Evolutionary conservation across 2,113 vertebrate genomes (phyloP).

Genomic region (Meleagris gallopavo): DNA sequence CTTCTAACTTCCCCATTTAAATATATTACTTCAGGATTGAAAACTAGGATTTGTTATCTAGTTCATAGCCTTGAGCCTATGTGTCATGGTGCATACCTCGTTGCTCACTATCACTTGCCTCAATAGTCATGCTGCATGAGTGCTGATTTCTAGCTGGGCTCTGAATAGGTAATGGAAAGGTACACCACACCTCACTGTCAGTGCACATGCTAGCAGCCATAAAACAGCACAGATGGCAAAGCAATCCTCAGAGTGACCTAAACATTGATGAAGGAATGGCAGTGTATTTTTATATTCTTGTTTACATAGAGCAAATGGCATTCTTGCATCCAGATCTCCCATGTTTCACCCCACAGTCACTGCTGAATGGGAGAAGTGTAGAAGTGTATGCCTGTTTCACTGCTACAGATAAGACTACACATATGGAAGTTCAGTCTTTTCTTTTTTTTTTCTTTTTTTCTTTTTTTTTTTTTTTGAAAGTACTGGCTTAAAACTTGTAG

Average conservation of each 20-base stretch:
- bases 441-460: not conserved
- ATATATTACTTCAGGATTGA: accelerated
- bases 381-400: not conserved
- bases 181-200: not conserved
- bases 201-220: not conserved
- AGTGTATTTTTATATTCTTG: not conserved
- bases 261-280: not conserved
- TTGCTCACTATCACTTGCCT: not conserved
- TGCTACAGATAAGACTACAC: not conserved
- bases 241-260: not conserved
- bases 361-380: not conserved
- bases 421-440: not conserved
- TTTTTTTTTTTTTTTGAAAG: not conserved
- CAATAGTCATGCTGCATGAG: not conserved
- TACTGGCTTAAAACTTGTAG: not conserved
- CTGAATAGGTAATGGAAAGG: not conserved
- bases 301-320: not conserved
- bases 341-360: not conserved
- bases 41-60: not conserved
- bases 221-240: not conserved
- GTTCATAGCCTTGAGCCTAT: accelerated
- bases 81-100: not conserved
- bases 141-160: not conserved
- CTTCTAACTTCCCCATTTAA: not conserved
- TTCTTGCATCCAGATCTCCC: not conserved